A percentile compares a stretch with the other conserved stretches of the same genome.
Evolutionary conservation across 2,113 vertebrate genomes (phyloP).

Genomic region (Porphyrio hochstetteri): DNA sequence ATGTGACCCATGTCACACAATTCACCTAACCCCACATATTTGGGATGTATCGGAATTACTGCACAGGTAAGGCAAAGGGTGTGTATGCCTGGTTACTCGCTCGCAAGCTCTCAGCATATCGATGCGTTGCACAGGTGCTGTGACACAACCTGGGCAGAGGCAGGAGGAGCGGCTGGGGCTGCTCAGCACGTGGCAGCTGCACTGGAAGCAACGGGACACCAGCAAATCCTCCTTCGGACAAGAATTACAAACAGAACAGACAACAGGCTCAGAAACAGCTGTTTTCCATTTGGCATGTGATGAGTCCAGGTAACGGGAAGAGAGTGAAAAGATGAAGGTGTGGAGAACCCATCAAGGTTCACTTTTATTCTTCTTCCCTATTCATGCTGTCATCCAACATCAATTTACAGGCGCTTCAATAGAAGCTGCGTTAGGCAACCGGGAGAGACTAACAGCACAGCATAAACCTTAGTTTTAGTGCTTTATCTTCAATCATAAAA

Average conservation of each 20-base stretch:
- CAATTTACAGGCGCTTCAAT: neutral
- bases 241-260: neutral
- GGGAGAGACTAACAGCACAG: neutral
- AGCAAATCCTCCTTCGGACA: neutral
- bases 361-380: neutral
- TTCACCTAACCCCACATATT: neutral
- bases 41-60: neutral
- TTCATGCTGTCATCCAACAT: neutral
- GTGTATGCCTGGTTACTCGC: neutral
- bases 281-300: neutral
- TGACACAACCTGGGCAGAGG: neutral
- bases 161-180: neutral
- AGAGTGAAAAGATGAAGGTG: neutral
- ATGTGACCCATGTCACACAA: neutral
- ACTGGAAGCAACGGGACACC: accelerated
- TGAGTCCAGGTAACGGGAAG: neutral
- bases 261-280: neutral
- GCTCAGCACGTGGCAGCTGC: neutral
- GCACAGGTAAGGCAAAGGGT: neutral
- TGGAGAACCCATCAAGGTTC: neutral
- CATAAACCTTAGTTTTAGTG: neutral
- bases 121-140: neutral
- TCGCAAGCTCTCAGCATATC: neutral
- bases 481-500: neutral
- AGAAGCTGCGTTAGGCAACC: neutral